Evolutionary conservation across 2,888 invertebrate species (phyloP).

Genomic region (Atethmia centrago): DNA sequence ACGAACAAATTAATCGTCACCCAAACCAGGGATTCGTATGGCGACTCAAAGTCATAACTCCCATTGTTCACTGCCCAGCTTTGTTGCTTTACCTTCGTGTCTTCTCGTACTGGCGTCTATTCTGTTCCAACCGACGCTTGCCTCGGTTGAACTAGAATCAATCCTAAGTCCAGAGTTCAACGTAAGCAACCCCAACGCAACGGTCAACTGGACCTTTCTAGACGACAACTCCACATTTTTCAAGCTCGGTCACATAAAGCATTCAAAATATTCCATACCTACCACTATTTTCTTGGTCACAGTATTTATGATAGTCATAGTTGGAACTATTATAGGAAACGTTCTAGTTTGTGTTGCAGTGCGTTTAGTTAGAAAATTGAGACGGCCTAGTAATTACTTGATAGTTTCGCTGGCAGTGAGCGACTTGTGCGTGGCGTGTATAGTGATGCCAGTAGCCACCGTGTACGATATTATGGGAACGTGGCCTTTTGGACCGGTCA

Average conservation of each 20-base stretch:
- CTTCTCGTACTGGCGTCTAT: constrained; percentile 86
- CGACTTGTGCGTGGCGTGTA: constrained; percentile 98
- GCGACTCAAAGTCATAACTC: constrained; percentile 87
- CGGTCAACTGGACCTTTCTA: constrained; percentile 81
- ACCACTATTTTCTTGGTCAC: constrained; percentile 93
- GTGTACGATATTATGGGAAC: constrained; percentile 97
- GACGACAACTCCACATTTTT: constrained; percentile 77
- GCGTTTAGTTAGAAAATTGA: constrained; percentile 97
- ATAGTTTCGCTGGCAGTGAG: constrained; percentile 98
- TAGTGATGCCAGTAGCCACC: constrained; percentile 99
- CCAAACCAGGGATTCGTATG: constrained; percentile 89
- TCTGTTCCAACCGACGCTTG: constrained; percentile 78
- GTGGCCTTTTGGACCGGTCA: constrained; percentile 97
- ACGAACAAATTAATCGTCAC: constrained; percentile 81
- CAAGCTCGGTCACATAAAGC: constrained; percentile 80
- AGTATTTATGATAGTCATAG: constrained; percentile 93
- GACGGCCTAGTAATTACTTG: constrained; percentile 97
- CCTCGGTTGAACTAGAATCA: constrained; percentile 79
- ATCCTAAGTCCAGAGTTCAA: constrained; percentile 74
- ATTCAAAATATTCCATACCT: constrained; percentile 84
- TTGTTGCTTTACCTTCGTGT: constrained; percentile 90
- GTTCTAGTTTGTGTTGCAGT: constrained; percentile 98
- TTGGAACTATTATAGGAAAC: constrained; percentile 96
- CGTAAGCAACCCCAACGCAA: constrained; percentile 77
- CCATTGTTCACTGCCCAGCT: constrained; percentile 88